Base-by-base conservation (phyloP, 2,888 invertebrate species). In the Pseudococcus longispinus region DNA sequence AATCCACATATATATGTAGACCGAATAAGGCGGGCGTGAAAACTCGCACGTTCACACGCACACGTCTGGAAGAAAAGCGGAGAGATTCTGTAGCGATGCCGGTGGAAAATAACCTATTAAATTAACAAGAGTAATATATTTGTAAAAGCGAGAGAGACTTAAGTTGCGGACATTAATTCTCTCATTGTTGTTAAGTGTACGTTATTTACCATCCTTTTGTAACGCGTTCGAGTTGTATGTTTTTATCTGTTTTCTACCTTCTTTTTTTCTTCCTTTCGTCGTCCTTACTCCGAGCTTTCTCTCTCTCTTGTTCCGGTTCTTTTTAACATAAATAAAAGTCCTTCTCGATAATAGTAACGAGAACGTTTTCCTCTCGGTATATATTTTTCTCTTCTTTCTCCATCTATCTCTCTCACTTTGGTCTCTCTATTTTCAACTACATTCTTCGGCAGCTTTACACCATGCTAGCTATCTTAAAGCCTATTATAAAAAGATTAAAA, bases 141-240 rank as follows among this genome's bases (percentile, higher is more conserved):
- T 46, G 44, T 83, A 29, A 46, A 83, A 46, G 44, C 83, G 83
- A 83, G 83, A n/a, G 55, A 51, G 51, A 60, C 60, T 83, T 46
- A 46, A 83, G 51, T 83, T 83, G 51, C 83, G 83, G 51, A 51
- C 83, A 82, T 82, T 82, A 82, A 82, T 82, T 83, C 46, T 83
- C 83, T 83, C 83, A 83, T 83, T 83, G 46, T 83, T 44, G 51
- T 51, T 51, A 29, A 83, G n/a, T 46, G 44, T 26, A 44, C 9
- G 82, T 82, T 46, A 83, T 83, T 83, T 83, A 83, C 83, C 29
- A 46, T 83, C 83, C 83, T 83, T 46, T 83, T 83, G 51, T 83
- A 46, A 83, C 20, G 60, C 46, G 51, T 83, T 51, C 46, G 51
- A 83, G 46, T 83, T 83, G 20, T 60, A 60, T 51, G 51, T 46